These are phyloP conservation scores for Ormyrus thymus DNA, from an alignment of 2,888 invertebrate genomes.

Conservation along the genomic window DNA sequence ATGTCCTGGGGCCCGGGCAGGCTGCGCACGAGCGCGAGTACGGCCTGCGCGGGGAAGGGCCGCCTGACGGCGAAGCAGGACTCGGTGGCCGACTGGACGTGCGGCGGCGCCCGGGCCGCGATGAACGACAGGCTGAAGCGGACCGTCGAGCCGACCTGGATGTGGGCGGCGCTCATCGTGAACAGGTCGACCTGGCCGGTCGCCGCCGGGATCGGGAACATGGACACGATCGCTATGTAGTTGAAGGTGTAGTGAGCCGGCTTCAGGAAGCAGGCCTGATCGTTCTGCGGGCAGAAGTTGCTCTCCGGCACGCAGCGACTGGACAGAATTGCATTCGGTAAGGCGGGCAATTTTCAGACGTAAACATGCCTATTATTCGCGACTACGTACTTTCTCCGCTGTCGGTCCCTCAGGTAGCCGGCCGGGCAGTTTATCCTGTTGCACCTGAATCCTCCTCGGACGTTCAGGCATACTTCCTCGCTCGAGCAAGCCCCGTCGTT, in stretches of 20 bases:
- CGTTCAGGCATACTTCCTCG: slow-evolving; percentile 92
- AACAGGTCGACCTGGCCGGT: slow-evolving; percentile 85
- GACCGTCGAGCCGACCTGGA: slow-evolving; percentile 82
- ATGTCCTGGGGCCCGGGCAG: slow-evolving; percentile 94
- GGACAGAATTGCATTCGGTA: slow-evolving; percentile 65
- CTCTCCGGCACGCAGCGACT: slow-evolving; percentile 88
- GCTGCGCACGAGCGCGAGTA: slow-evolving; percentile 83
- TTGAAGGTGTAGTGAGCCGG: slow-evolving; percentile 94
- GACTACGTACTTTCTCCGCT: slow-evolving; percentile 86
- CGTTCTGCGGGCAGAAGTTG: slow-evolving; percentile 82
- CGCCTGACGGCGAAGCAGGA: slow-evolving; percentile 78
- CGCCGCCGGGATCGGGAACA: slow-evolving; percentile 81
- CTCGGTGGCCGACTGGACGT: slow-evolving; percentile 77
- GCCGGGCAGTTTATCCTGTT: slow-evolving; percentile 89
- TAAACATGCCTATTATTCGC: too few species aligned
- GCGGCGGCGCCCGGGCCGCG: slow-evolving; percentile 81
- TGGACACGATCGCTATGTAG: slow-evolving; percentile 93
- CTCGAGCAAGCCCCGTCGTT: slow-evolving; percentile 75
- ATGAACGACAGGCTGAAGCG: slow-evolving; percentile 85
- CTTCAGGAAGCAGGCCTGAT: slow-evolving; percentile 84
- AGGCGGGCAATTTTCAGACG: neutral
- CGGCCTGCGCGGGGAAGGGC: slow-evolving; percentile 81
- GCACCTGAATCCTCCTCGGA: slow-evolving; percentile 91
- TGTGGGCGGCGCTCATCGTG: slow-evolving; percentile 88
- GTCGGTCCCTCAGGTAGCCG: slow-evolving; percentile 86